phyloP scores from a whole-genome alignment of 2,113 vertebrate genomes.

The zebrafish (Danio rerio) region DNA sequence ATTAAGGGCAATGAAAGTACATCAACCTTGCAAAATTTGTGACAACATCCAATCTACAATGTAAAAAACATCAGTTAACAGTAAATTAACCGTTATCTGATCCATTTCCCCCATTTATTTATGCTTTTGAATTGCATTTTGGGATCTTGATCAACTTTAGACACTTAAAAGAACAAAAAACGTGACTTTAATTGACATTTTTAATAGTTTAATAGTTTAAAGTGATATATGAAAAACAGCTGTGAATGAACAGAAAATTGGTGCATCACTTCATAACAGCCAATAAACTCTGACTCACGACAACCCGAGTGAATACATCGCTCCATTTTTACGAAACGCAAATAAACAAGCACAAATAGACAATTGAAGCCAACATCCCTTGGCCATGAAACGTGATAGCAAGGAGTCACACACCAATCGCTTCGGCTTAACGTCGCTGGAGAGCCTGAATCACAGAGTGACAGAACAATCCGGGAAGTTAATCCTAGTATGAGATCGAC shows the following conservation, averaged over 20 bases:
- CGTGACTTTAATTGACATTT: no score
- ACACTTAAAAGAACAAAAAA: no score
- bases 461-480: slow-evolving; percentile 14
- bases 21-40: no score
- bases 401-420: slow-evolving; percentile 18
- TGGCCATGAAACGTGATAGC: slow-evolving; percentile 12
- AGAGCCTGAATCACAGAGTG: not conserved
- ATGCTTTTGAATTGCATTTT: no score
- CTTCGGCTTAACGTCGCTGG: not conserved
- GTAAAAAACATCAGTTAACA: no score
- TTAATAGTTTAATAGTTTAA: no score
- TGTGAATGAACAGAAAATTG: not conserved
- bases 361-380: not conserved
- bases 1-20: no score
- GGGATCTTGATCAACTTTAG: no score
- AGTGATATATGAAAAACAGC: not conserved
- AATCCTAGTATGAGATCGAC: slow-evolving; percentile 34
- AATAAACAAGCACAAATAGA: not conserved
- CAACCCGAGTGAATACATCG: not conserved
- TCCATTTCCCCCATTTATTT: no score
- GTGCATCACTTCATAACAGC: not conserved
- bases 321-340: not conserved
- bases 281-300: not conserved
- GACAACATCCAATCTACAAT: no score
- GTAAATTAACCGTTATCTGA: no score